phyloP scores from a whole-genome alignment of 2,113 vertebrate genomes.

The Engraulis encrasicolus region DNA sequence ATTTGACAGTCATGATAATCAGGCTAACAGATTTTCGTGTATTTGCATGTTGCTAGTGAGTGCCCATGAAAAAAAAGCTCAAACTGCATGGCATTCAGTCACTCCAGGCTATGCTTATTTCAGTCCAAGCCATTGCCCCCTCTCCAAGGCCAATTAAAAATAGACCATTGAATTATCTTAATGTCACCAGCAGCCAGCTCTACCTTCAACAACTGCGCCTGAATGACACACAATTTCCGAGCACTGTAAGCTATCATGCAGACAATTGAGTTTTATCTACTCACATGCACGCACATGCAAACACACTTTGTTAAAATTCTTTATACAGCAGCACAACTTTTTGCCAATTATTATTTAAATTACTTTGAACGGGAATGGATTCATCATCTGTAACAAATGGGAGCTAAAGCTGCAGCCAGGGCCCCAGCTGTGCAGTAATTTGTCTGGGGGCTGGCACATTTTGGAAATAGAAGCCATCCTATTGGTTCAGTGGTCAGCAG shows the following conservation, averaged over 20 bases:
- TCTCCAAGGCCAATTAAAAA: constrained; percentile 49
- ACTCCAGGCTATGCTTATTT: constrained; percentile 35
- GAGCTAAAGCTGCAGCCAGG: neutral
- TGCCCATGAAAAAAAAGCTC: neutral
- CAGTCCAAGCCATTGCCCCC: constrained; percentile 32
- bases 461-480: constrained; percentile 6
- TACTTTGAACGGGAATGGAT: neutral
- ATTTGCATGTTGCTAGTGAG: neutral
- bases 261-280: too few relatives aligned
- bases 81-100: neutral
- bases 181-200: constrained; percentile 14
- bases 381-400: constrained; percentile 17
- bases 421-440: neutral
- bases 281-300: too few relatives aligned
- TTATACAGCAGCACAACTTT: neutral
- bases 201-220: too few relatives aligned
- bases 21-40: too few relatives aligned
- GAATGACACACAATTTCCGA: neutral
- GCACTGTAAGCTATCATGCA: too few relatives aligned
- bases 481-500: constrained; percentile 9
- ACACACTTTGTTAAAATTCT: too few relatives aligned
- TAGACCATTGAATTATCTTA: constrained; percentile 26
- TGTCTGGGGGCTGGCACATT: neutral
- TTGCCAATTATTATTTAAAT: neutral
- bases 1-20: too few relatives aligned